These are phyloP conservation scores for Lineus longissimus DNA, from an alignment of 1,140 invertebrate species.

Conservation along the genomic window DNA sequence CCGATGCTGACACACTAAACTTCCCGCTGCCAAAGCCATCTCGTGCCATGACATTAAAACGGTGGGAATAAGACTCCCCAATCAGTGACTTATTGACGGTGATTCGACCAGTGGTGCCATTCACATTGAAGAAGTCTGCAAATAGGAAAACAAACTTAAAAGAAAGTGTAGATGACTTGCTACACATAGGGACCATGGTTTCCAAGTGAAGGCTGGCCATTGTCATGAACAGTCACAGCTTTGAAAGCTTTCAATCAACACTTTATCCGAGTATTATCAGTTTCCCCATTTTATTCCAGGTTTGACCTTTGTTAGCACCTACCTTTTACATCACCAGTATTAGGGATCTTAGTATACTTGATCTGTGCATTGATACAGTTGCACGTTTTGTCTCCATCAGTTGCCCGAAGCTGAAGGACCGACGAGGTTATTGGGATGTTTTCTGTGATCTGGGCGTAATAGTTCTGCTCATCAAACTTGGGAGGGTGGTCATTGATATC, in stretches of 20 bases:
- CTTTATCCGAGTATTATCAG: too few species aligned
- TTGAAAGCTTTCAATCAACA: too few species aligned
- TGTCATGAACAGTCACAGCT: too few species aligned
- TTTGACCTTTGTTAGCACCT: too few species aligned
- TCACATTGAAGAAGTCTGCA: constrained; percentile 32
- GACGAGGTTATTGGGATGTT: constrained; percentile 68
- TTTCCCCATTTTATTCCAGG: too few species aligned
- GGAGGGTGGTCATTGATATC: constrained; percentile 58
- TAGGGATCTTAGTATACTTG: constrained; percentile 65
- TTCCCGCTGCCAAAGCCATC: constrained; percentile 19
- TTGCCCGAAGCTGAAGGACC: constrained; percentile 70
- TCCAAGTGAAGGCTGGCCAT: too few species aligned
- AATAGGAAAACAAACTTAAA: too few species aligned
- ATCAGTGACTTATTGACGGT: constrained; percentile 11
- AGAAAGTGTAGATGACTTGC: too few species aligned
- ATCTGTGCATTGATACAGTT: constrained; percentile 65
- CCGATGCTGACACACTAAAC: constrained; percentile 42
- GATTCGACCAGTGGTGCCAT: constrained; percentile 20
- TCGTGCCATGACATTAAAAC: constrained; percentile 32
- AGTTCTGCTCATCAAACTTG: constrained; percentile 24
- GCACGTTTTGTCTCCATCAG: constrained; percentile 72
- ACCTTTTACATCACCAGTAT: too few species aligned
- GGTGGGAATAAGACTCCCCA: constrained; percentile 27
- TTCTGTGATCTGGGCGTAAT: constrained; percentile 32
- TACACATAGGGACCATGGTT: too few species aligned